Base-by-base conservation (phyloP, 1,140 invertebrate species). In the Ephestia elutella region DNA sequence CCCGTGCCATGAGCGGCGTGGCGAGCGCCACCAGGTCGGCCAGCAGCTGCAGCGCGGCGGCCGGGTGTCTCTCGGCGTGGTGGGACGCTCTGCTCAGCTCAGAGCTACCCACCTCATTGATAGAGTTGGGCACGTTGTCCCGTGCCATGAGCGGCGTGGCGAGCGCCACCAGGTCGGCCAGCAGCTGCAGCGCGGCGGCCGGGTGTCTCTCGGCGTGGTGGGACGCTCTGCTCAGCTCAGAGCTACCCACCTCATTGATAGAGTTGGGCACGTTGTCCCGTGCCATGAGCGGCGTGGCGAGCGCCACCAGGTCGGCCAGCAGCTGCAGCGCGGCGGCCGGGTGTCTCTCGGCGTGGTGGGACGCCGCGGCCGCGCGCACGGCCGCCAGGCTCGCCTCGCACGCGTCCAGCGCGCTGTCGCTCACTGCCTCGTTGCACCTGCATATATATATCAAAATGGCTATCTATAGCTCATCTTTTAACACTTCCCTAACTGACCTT, bases 31-130 rank as follows among this genome's bases (percentile, higher is more conserved):
- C 72, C 0, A 89, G 72, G 44, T 78, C 68, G 5, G 71, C 61
- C 1, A 87, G 60, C 20, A 89, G 68, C 56, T 73, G 75, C 21
- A 76, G 58, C 51, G 76, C 85, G 11, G 80, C 70, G 28, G 15
- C 54, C 19, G 76, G 66, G 63, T 79, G 61, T 9, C 70, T 65
- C 30, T 62, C 58, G 8, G 79, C 73, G 56, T 74, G 75, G 5
- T 71, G 65, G 11, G 68, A 70, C 2, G 68, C 78, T n/a, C n/a
- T n/a, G n/a, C n/a, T n/a, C n/a, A n/a, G n/a, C n/a, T n/a, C n/a
- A n/a, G n/a, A n/a, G n/a, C n/a, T n/a, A n/a, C 32, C 32, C 44
- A 87, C 86, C 68, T 89, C 85, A 55, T 87, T 88, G 19, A 77
- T 67, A 54, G 81, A 79, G 59, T 86, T 81, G 8, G 82, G 75